These are phyloP conservation scores for Drosophila gaucha DNA, from an alignment of 2,888 invertebrate genomes.

Conservation along the genomic window DNA sequence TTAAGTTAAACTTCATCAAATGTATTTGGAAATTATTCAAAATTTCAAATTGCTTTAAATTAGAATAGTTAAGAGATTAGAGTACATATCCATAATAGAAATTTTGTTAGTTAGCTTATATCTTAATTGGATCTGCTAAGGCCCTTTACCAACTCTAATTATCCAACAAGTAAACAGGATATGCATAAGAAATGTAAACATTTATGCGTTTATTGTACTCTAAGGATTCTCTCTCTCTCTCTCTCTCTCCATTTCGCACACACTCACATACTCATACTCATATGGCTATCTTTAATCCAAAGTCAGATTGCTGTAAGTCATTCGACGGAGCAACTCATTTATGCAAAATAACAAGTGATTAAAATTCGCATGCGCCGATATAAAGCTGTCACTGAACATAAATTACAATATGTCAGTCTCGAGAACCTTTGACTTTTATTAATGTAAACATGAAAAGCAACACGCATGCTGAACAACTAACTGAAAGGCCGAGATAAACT, in stretches of 20 bases:
- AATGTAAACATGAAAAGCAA: slow-evolving; percentile 81
- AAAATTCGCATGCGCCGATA: slow-evolving; percentile 76
- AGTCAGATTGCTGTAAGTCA: slow-evolving; percentile 40
- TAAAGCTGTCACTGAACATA: slow-evolving; percentile 80
- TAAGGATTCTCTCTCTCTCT: too few species aligned
- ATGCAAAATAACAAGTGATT: slow-evolving; percentile 81
- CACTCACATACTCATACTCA: too few species aligned
- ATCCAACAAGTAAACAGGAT: background rate
- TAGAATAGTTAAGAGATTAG: too few species aligned
- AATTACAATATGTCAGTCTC: slow-evolving; percentile 81
- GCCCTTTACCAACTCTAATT: background rate
- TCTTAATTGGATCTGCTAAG: slow-evolving; percentile 2
- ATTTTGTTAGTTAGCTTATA: background rate
- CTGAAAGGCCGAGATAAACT: slow-evolving; percentile 73
- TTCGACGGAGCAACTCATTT: slow-evolving; percentile 66
- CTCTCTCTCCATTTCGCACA: too few species aligned
- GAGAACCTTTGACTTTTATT: slow-evolving; percentile 80
- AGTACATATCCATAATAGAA: too few species aligned
- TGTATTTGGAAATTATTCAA: background rate
- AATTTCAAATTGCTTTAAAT: too few species aligned
- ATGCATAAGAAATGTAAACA: background rate
- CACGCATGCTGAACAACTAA: slow-evolving; percentile 75
- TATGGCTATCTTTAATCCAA: background rate
- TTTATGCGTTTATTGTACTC: too few species aligned
- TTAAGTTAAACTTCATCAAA: too few species aligned